phyloP scores from a whole-genome alignment of 92 coral and sea anemone species.

The Parazoanthus swiftii region DNA sequence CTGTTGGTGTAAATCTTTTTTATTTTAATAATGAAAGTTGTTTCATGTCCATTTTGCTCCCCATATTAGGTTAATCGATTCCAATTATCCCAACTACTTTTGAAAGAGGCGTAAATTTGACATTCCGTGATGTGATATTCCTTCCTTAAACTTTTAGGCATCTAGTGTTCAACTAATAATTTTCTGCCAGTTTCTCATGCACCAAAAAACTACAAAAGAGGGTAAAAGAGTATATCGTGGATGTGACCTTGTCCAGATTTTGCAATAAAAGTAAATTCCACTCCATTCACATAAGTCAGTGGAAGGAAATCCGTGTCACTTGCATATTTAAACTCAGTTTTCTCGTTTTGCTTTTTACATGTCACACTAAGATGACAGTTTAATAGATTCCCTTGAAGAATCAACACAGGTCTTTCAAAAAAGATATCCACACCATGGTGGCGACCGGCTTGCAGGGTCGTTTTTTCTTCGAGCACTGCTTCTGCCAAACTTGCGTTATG shows the following conservation, averaged over 20 bases:
- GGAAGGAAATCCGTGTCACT: background rate
- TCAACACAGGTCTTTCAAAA: no score
- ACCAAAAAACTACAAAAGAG: background rate
- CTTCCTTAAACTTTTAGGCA: no score
- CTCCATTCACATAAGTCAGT: background rate
- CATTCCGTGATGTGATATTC: no score
- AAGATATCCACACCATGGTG: no score
- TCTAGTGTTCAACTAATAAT: no score
- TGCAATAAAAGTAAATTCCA: background rate
- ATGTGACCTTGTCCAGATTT: constrained; percentile 3
- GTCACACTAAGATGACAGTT: background rate
- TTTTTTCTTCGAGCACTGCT: background rate
- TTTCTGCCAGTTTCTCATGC: background rate
- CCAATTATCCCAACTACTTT: no score
- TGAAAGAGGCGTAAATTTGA: no score
- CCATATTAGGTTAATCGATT: no score
- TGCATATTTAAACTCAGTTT: background rate
- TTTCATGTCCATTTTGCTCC: no score
- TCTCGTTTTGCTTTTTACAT: background rate
- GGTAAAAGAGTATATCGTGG: background rate
- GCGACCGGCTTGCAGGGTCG: background rate
- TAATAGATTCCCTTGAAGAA: background rate
- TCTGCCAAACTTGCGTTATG: background rate
- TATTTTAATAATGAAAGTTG: no score
- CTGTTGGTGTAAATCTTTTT: no score